Conservation (phyloP, 1,140 invertebrate species). For the Cylas formicarius region DNA sequence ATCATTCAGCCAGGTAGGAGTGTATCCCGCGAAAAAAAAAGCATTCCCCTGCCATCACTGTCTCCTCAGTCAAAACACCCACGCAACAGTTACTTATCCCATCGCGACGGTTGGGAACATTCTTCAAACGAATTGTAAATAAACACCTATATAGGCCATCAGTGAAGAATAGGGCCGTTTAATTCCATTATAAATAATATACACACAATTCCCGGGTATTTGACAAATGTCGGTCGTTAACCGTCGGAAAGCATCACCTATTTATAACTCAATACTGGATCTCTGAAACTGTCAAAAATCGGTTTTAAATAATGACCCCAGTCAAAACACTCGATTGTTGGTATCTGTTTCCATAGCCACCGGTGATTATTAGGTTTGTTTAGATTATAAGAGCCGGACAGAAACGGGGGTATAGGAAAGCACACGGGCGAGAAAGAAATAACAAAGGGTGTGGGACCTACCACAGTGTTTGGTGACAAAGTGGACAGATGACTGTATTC, state of each 20-base stretch:
- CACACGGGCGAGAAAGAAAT: slow-evolving; percentile 15
- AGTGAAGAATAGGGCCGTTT: slow-evolving; percentile 17
- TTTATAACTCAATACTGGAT: slow-evolving; percentile 33
- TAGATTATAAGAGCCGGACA: no score
- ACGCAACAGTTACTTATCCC: no score
- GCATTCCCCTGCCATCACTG: no score
- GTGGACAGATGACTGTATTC: slow-evolving; percentile 35
- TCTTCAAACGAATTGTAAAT: slow-evolving; percentile 15
- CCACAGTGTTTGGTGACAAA: slow-evolving; percentile 35
- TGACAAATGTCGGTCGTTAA: slow-evolving; percentile 23
- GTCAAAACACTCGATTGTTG: slow-evolving; percentile 38
- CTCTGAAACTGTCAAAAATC: slow-evolving; percentile 37
- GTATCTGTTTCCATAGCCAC: slow-evolving; percentile 24
- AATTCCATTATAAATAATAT: slow-evolving; percentile 18
- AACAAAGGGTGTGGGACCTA: slow-evolving; percentile 25
- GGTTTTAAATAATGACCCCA: slow-evolving; percentile 36
- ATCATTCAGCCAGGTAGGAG: no score
- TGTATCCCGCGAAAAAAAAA: no score
- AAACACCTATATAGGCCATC: slow-evolving; percentile 18
- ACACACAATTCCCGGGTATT: slow-evolving; percentile 13
- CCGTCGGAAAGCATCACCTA: slow-evolving; percentile 16
- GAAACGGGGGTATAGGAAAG: no score
- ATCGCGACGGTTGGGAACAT: background rate
- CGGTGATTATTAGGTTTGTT: slow-evolving; percentile 17
- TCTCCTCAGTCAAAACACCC: no score